Evolutionary conservation across 2,797 vertebrate genomes (phyloP).

Genomic region (Phalloptychus januarius): DNA sequence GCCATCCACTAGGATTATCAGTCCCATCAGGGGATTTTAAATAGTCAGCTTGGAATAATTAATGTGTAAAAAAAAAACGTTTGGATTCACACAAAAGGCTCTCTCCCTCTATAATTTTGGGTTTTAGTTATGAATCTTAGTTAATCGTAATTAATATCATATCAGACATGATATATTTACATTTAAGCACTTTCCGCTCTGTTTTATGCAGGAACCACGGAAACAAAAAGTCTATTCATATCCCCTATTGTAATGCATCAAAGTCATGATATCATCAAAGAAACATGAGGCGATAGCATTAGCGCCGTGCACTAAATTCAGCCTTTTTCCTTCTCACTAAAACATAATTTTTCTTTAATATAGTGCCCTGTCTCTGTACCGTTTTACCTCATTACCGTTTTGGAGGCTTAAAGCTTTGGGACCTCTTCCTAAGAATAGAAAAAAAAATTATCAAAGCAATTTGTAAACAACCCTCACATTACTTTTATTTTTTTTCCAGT

Average conservation of each 20-base stretch:
- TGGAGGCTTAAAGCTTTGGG: slow-evolving; percentile 19
- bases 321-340: slow-evolving; percentile 46
- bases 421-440: not conserved
- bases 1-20: slow-evolving; percentile 46
- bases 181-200: slow-evolving; percentile 48
- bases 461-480: not conserved
- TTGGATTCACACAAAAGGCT: slow-evolving; percentile 35
- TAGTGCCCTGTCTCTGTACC: slow-evolving; percentile 48
- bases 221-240: slow-evolving; percentile 75
- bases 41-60: slow-evolving; percentile 55
- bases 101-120: slow-evolving; percentile 46
- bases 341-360: slow-evolving; percentile 62
- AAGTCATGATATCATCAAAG: slow-evolving; percentile 77
- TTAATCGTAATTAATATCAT: slow-evolving; percentile 14
- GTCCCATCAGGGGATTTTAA: slow-evolving; percentile 36
- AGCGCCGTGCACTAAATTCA: slow-evolving; percentile 72
- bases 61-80: slow-evolving; percentile 52
- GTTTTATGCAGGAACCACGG: slow-evolving; percentile 43
- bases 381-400: slow-evolving; percentile 36
- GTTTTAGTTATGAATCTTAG: slow-evolving; percentile 58
- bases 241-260: slow-evolving; percentile 66
- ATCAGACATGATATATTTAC: slow-evolving; percentile 30
- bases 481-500: not conserved
- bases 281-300: slow-evolving; percentile 76
- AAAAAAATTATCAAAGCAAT: not conserved